Evolutionary conservation across 2,888 invertebrate species (phyloP), one percentile per base, ranked within the genome.

Genomic region (Erebia epiphron): DNA sequence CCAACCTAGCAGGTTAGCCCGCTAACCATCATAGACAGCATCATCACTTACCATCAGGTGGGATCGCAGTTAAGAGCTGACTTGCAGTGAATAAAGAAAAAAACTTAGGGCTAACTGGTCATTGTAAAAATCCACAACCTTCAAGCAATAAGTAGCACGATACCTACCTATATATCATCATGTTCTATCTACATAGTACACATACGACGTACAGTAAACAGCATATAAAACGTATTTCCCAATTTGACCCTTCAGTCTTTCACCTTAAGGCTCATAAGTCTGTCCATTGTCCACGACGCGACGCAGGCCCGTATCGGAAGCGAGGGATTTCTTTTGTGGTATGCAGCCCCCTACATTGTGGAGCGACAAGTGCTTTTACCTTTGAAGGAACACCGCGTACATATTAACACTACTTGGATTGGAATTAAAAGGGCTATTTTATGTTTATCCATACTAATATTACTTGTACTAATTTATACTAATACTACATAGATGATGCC

Each of bases 331-430:
- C 76, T 78, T 82, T 83, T 84, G 84, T 84, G 83, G 83, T 73
- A 75, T 75, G 79, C 79, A 73, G 75, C 78, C 78, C 80, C 81
- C 79, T 79, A 81, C 78, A 83, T 84, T 86, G 86, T 86, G 75
- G 67, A 79, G 76, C 76, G 77, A 80, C 84, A 86, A 87, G 86
- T 83, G 86, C 86, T 82, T 83, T 83, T 84, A 84, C 83, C 85
- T 83, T 79, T 79, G 78, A 76, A 80, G 79, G 79, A 76, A 80
- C 69, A 72, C 16, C 73, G 54, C 54, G 75, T 76, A 70, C 76
- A 75, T 60, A 78, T 71, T 63, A 66, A 58, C 65, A 46, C 62
- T 52, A 69, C 68, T 69, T 26, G 57, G 26, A 58, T 69, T 26
- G 57, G 26, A 58, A 49, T 58, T 57, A 54, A 5, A 26, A 64